phyloP scores from a whole-genome alignment of 1,140 invertebrate species.

The Saccostrea cuccullata region DNA sequence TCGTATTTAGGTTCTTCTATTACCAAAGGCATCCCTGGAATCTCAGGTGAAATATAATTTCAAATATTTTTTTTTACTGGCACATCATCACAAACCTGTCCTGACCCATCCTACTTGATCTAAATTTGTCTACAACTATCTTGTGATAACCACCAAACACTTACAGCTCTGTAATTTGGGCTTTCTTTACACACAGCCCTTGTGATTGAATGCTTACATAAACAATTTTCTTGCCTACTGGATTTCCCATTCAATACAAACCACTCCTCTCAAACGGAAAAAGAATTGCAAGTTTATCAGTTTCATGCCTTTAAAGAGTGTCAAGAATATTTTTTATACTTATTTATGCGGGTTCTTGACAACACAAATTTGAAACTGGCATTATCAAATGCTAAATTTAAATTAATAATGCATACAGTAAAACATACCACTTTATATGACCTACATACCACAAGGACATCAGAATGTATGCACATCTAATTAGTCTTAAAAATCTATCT shows the following conservation, averaged over 20 bases:
- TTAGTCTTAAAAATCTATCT: not conserved
- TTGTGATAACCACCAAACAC: constrained; percentile 8
- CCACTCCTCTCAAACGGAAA: not conserved
- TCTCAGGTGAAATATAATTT: constrained; percentile 18
- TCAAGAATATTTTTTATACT: too few species aligned
- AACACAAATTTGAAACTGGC: too few species aligned
- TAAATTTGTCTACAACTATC: constrained; percentile 16
- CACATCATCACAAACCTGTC: constrained; percentile 3
- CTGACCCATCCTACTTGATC: constrained; percentile 2
- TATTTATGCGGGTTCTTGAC: too few species aligned
- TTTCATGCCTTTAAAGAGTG: not conserved
- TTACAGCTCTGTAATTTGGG: not conserved
- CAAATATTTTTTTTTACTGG: not conserved
- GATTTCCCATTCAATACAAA: constrained; percentile 14
- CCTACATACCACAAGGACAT: not conserved
- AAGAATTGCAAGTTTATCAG: not conserved
- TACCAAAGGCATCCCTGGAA: constrained; percentile 19
- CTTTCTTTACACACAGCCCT: constrained; percentile 11
- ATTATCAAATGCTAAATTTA: too few species aligned
- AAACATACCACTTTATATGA: not conserved
- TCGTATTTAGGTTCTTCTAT: constrained; percentile 5
- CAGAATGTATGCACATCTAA: not conserved
- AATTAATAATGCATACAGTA: too few species aligned
- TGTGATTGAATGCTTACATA: constrained; percentile 24
- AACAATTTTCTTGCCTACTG: not conserved